These are phyloP conservation scores for Columba janthina DNA, from an alignment of 2,113 vertebrate species.

Conservation along the genomic window DNA sequence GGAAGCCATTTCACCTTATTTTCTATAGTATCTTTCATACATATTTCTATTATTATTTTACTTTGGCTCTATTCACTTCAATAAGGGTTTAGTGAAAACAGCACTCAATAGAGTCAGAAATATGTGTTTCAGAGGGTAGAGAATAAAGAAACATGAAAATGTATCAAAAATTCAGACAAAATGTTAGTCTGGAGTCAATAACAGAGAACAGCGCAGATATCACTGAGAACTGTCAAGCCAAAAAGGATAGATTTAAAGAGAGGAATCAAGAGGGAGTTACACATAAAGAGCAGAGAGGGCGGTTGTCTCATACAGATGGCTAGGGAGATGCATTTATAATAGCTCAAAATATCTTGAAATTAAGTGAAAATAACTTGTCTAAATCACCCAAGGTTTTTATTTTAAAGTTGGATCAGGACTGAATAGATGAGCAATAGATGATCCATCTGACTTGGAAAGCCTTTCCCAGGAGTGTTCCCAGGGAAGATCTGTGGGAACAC, in stretches of 20 bases:
- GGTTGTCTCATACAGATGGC: neutral
- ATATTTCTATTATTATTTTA: neutral
- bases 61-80: neutral
- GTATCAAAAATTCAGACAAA: neutral
- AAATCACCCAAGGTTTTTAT: neutral
- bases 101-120: neutral
- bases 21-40: neutral
- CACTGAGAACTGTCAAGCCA: neutral
- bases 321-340: neutral
- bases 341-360: neutral
- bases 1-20: neutral
- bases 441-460: neutral
- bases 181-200: neutral
- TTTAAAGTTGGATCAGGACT: neutral
- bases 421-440: neutral
- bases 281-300: neutral
- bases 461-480: neutral
- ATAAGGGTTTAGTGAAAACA: neutral
- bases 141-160: neutral
- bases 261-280: neutral
- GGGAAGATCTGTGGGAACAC: neutral
- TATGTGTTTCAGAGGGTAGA: neutral
- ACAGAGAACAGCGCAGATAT: neutral
- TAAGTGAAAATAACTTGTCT: neutral
- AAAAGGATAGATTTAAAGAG: neutral